phyloP scores from a whole-genome alignment of 2,113 vertebrate genomes.

The Megaleporinus macrocephalus region DNA sequence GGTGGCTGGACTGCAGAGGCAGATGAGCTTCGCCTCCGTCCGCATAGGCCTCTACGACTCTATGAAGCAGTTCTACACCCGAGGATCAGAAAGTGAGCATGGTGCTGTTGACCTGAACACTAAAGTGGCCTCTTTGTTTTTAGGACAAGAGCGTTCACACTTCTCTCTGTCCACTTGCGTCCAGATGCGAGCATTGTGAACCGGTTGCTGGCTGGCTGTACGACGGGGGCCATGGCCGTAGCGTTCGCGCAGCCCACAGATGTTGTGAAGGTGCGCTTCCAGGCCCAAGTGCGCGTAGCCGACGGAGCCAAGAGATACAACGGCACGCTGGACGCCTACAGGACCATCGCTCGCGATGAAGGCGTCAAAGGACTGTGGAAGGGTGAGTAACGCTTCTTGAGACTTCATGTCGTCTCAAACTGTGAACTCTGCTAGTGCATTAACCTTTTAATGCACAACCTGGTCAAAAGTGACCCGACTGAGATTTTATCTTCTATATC shows the following conservation, averaged over 20 bases:
- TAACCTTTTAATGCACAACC: too few relatives aligned
- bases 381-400: constrained; percentile 70
- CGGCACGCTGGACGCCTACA: constrained; percentile 86
- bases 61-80: constrained; percentile 86
- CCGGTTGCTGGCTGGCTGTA: constrained; percentile 86
- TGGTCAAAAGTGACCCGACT: too few relatives aligned
- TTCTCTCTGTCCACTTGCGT: constrained; percentile 13
- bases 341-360: constrained; percentile 86
- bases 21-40: constrained; percentile 84
- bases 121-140: neutral
- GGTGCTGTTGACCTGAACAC: neutral
- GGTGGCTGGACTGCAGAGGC: constrained; percentile 83
- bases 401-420: too few relatives aligned
- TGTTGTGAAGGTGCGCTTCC: constrained; percentile 90
- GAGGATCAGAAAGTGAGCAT: constrained; percentile 84
- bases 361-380: constrained; percentile 88
- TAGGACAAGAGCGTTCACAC: neutral
- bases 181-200: constrained; percentile 81
- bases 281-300: constrained; percentile 77
- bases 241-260: constrained; percentile 89
- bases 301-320: constrained; percentile 80
- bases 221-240: constrained; percentile 88
- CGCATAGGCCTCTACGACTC: constrained; percentile 83
- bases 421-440: too few relatives aligned
- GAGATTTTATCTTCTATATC: too few relatives aligned